These are phyloP conservation scores for Drosophila imparisetae DNA, from an alignment of 2,888 invertebrate genomes.

Conservation along the genomic window DNA sequence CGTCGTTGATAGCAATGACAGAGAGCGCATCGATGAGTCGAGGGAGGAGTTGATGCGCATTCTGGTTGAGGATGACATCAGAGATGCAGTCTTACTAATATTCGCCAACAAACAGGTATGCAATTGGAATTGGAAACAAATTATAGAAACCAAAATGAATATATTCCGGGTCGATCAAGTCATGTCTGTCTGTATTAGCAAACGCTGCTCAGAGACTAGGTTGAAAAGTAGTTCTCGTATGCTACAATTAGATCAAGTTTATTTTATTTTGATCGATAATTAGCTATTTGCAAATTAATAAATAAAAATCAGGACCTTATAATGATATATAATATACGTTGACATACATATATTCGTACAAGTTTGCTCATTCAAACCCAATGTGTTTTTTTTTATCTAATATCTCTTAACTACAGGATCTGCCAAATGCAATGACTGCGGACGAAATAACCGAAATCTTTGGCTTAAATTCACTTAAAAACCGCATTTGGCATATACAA, in stretches of 20 bases:
- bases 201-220: no score
- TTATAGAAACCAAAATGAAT: not conserved
- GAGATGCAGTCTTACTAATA: slow-evolving; percentile 99
- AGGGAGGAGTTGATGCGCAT: slow-evolving; percentile 99
- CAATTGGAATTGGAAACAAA: not conserved
- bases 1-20: slow-evolving; percentile 99
- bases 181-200: no score
- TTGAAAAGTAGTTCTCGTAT: no score
- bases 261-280: no score
- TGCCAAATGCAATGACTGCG: slow-evolving; percentile 99
- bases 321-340: no score
- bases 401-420: slow-evolving; percentile 89
- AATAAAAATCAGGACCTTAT: no score
- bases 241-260: no score
- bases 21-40: slow-evolving; percentile 99
- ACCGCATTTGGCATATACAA: slow-evolving; percentile 99
- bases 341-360: no score
- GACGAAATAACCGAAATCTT: slow-evolving; percentile 99
- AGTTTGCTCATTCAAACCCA: no score
- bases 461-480: slow-evolving; percentile 98
- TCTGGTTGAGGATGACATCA: slow-evolving; percentile 99
- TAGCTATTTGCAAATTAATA: no score
- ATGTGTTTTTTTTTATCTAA: not conserved
- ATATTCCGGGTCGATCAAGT: no score
- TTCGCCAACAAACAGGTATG: slow-evolving; percentile 99